Evolutionary conservation across 2,888 invertebrate genomes (phyloP).

Genomic region (Girardia tigrina): DNA sequence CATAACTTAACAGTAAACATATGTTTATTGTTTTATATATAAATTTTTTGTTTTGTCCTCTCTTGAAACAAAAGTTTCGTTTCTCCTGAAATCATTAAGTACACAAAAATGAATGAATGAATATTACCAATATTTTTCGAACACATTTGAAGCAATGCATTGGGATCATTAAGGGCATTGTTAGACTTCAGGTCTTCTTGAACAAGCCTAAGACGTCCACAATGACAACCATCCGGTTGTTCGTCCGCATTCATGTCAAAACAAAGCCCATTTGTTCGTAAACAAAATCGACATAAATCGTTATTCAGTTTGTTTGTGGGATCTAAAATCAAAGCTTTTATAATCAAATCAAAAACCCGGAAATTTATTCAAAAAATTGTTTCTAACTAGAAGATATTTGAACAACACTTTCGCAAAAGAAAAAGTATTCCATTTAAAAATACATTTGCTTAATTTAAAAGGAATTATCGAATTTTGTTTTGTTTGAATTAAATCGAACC

Average conservation of each 20-base stretch:
- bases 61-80: too few species aligned
- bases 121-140: neutral
- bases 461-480: too few species aligned
- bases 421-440: too few species aligned
- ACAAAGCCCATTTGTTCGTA: conserved; percentile 23
- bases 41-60: too few species aligned
- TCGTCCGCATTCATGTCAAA: conserved; percentile 16
- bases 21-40: too few species aligned
- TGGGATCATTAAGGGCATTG: neutral
- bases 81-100: too few species aligned
- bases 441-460: too few species aligned
- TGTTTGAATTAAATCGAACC: too few species aligned
- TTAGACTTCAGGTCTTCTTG: neutral
- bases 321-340: neutral
- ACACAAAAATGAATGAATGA: too few species aligned
- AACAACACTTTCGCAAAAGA: too few species aligned
- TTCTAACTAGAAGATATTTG: too few species aligned
- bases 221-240: conserved; percentile 7
- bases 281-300: conserved; percentile 17
- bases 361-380: conserved; percentile 10
- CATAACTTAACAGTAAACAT: too few species aligned
- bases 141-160: neutral
- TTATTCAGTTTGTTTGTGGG: neutral
- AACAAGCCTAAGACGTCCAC: neutral
- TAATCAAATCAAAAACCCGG: neutral